Base-by-base conservation (phyloP, 2,888 invertebrate genomes). In the Apodemia mormo region DNA sequence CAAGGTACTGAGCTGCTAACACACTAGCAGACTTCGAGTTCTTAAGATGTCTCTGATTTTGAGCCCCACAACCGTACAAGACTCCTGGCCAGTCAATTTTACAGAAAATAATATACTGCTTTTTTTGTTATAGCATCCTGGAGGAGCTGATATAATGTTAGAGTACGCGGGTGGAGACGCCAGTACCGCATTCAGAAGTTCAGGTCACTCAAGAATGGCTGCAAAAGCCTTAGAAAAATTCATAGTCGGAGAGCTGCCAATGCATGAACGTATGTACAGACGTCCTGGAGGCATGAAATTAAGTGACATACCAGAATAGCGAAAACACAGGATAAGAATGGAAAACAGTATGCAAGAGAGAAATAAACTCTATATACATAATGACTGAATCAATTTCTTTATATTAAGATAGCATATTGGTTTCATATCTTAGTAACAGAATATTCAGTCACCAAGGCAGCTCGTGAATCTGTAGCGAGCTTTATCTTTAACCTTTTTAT, bases 91-190 rank as follows among this genome's bases (percentile, higher is more conserved):
- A 30, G 22, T 65, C 22, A 29, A 52, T 37, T 65, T 22, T 14
- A 12, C 52, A 43, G 45, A 61, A 52, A 45, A 52, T 72, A 65
- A 54, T 56, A 61, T 10, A 29, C 7, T 2, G 56, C 69, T 64
- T 40, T 73, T 68, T 71, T 84, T 80, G 85, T 87, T 86, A 6
- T 82, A 96, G 95, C 98, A 98, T 88, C 97, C 97, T 0, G 98
- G 97, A 69, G 97, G 98, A 8, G 94, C 94, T 12, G 97, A 97
- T 74, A 94, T 98, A 29, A 94, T 98, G 77, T 84, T 97, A 77
- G 98, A 98, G 80, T 95, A 97, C 84, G 97, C 97, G 0, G 98
- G 98, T 0, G 94, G 96, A 12, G 98, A 98, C 85, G 97, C 97
- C 0, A 97, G 96, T 40, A 93, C 96, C 2, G 96, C 97, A 0